A percentile compares a stretch with the other conserved stretches of the same genome.
These are phyloP conservation scores for Prunella strophiata DNA, from an alignment of 2,797 vertebrate species.

Conservation along the genomic window DNA sequence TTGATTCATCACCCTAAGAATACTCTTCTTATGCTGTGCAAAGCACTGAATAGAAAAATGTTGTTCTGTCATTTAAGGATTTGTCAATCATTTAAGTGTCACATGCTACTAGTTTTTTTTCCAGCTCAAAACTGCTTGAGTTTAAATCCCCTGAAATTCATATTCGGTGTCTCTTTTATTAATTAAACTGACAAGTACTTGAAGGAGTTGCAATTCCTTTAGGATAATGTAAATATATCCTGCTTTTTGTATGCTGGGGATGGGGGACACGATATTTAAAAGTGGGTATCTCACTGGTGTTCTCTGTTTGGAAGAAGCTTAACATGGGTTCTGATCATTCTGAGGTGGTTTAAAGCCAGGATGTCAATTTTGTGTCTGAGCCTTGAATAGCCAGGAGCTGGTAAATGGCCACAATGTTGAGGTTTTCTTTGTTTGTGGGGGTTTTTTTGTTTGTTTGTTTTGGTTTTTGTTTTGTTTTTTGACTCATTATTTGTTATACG, in stretches of 20 bases:
- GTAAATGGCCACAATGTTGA: not conserved
- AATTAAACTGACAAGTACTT: not conserved
- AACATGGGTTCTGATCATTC: not conserved
- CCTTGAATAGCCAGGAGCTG: not conserved
- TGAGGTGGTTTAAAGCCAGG: not conserved
- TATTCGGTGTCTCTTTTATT: not conserved
- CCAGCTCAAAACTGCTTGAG: not conserved
- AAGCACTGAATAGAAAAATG: not conserved
- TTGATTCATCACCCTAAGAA: not conserved
- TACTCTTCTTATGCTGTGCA: not conserved
- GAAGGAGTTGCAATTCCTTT: not conserved
- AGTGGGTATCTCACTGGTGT: not conserved
- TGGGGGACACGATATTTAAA: not conserved
- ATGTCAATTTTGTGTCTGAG: not conserved
- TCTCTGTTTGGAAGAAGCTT: not conserved
- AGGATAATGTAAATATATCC: not conserved
- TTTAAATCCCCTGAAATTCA: not conserved
- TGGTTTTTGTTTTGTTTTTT: not conserved
- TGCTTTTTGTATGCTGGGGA: not conserved
- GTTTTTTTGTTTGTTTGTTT: not conserved
- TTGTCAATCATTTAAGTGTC: not conserved
- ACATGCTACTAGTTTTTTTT: not conserved
- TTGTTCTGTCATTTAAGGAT: not conserved
- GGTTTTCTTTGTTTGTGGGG: not conserved
- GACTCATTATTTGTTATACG: not conserved